These are phyloP conservation scores for Drosophila oshimai DNA, from an alignment of 1,140 invertebrate species.

Conservation along the genomic window DNA sequence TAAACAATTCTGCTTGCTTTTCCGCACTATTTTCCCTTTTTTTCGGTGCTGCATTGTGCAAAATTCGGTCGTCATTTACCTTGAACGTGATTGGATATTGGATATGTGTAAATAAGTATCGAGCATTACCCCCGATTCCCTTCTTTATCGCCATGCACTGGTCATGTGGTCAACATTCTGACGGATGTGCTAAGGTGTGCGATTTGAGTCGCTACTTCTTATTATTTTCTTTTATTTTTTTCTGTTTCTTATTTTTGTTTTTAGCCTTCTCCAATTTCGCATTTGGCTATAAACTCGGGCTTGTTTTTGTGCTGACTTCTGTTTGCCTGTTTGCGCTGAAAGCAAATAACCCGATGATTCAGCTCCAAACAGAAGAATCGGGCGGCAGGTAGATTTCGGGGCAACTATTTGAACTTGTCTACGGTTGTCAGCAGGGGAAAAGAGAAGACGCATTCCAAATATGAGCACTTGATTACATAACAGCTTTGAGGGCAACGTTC, in stretches of 20 bases:
- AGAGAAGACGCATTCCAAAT: neutral
- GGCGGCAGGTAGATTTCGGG: neutral
- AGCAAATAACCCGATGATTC: slow-evolving; percentile 36
- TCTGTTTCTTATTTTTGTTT: neutral
- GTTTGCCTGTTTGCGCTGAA: slow-evolving; percentile 28
- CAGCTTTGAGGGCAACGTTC: slow-evolving; percentile 3
- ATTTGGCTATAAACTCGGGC: slow-evolving; percentile 3
- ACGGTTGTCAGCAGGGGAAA: neutral
- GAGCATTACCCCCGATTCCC: neutral
- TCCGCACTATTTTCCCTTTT: neutral
- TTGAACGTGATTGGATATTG: slow-evolving; percentile 74
- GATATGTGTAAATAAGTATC: slow-evolving; percentile 32
- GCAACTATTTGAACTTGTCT: slow-evolving; percentile 33
- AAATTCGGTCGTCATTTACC: slow-evolving; percentile 60
- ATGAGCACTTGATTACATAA: slow-evolving; percentile 9
- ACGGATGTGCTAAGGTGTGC: slow-evolving; percentile 50
- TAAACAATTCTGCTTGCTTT: neutral
- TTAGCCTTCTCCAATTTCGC: slow-evolving; percentile 44
- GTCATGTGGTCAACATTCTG: slow-evolving; percentile 43
- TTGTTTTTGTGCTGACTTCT: slow-evolving; percentile 53
- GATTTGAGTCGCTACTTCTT: slow-evolving; percentile 12
- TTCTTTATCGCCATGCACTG: slow-evolving; percentile 18
- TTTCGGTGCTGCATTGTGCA: slow-evolving; percentile 3
- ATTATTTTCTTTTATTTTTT: no score
- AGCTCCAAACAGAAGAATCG: slow-evolving; percentile 12